Percentiles rank a stretch among this genome's conserved stretches.
Conservation (phyloP, 2,797 vertebrate species). For the Intellagama lesueurii region DNA sequence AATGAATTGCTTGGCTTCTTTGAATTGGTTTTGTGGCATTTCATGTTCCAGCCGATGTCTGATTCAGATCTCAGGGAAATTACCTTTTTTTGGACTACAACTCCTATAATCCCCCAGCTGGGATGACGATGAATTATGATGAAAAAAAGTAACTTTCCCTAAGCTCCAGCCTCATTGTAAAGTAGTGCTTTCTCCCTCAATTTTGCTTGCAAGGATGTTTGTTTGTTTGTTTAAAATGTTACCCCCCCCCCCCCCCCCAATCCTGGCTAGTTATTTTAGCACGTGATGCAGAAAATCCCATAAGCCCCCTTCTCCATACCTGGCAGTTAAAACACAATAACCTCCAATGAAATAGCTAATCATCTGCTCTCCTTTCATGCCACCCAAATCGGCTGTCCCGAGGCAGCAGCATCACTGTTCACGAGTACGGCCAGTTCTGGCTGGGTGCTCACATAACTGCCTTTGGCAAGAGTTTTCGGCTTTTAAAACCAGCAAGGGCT, state of each 20-base stretch:
- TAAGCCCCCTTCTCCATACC: background rate
- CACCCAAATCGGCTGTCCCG: no score
- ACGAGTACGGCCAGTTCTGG: background rate
- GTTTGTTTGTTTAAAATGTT: no score
- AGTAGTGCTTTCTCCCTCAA: background rate
- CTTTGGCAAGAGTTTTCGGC: background rate
- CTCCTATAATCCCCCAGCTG: no score
- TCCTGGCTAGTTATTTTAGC: background rate
- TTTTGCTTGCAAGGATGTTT: background rate
- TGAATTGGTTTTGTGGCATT: background rate
- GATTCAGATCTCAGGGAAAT: background rate
- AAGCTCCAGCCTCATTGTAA: no score
- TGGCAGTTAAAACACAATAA: background rate
- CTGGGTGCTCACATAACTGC: background rate
- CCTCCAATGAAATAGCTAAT: background rate
- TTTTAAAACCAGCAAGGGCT: background rate
- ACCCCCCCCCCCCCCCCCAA: background rate
- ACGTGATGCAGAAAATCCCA: background rate
- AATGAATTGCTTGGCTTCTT: background rate
- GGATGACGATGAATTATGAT: no score
- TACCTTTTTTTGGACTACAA: no score
- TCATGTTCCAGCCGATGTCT: background rate
- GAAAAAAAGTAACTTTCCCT: no score
- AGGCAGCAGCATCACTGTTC: no score
- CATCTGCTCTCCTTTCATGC: background rate